Base-by-base conservation (phyloP, 2,113 vertebrate genomes). In the Dasyornis broadbenti region DNA sequence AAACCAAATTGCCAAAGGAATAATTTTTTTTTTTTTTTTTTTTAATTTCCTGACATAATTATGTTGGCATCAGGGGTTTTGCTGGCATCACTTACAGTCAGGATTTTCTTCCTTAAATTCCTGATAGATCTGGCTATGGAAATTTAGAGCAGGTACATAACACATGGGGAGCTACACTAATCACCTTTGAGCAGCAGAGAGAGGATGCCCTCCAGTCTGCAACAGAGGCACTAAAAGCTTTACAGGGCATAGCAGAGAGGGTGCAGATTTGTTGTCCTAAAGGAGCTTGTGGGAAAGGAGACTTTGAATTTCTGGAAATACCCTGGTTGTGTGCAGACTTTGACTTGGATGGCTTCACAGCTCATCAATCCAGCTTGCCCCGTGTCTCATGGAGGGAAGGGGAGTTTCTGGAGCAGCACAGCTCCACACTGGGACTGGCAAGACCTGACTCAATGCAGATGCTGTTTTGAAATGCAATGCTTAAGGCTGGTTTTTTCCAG, bases 381-480 rank as follows among this genome's bases (percentile, higher is more conserved):
- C 1, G 28, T 53, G 40, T 61, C 89, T 86, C 39, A 10, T 40
- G 80, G 24, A 31, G 40, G 8, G 40, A 10, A 2, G 52, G 40
- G 42, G 56, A 84, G 27, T 37, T 82, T 6, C 20, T 44, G 63
- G 68, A 49, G 66, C 53, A 52, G 57, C 13, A 2, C 20, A 23
- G 33, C 6, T 4, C 0, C 0, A 15, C 13, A 3, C n/a, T 42
- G 50, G 45, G 40, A 33, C 76, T 50, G 56, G 35, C 31, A 47
- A 68, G 49, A 37, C 31, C 53, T 82, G 37, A 52, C 53, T 84
- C 54, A 6, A 27, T 84, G 79, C 49, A 37, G 28, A 20, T 44
- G 65, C 49, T 84, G 56, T 44, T 89, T 60, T 49, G 61, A 63
- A 92, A 86, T 57, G 18, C 37, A 13, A 30, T 42, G 3, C 42